These are phyloP conservation scores for Osmoderma eremita DNA, from an alignment of 2,888 invertebrate species.

Conservation along the genomic window DNA sequence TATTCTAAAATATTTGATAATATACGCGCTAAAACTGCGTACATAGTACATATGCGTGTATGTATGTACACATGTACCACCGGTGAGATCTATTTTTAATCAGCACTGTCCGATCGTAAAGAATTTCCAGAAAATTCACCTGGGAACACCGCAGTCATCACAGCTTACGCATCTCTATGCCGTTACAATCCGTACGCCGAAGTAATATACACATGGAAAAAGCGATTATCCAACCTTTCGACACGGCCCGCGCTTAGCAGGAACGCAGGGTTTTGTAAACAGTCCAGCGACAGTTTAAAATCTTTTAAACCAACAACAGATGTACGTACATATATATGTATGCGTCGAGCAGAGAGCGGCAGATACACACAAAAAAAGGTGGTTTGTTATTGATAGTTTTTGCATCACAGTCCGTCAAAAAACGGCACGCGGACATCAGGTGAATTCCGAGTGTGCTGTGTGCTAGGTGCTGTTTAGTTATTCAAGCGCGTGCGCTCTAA, in stretches of 20 bases:
- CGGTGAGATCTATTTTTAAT: conserved; percentile 15
- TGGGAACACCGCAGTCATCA: neutral
- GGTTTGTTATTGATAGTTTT: conserved; percentile 14
- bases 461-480: conserved; percentile 35
- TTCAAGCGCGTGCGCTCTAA: conserved; percentile 49
- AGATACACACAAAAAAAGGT: conserved; percentile 3
- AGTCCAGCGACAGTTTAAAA: neutral
- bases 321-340: neutral
- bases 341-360: neutral
- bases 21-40: neutral
- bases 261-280: neutral
- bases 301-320: neutral
- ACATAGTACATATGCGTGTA: neutral
- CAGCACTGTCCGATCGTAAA: conserved; percentile 10
- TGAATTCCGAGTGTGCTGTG: conserved; percentile 31
- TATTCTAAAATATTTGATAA: conserved; percentile 8
- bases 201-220: neutral
- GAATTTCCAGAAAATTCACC: conserved; percentile 26
- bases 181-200: neutral
- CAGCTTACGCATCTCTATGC: conserved; percentile 1
- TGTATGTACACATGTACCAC: conserved; percentile 7
- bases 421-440: conserved; percentile 25
- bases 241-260: neutral
- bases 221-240: conserved; percentile 1
- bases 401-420: conserved; percentile 19